A percentile compares a stretch with the other conserved stretches of the same genome.
Conservation (phyloP, 2,888 invertebrate genomes). For the Thera obeliscata region DNA sequence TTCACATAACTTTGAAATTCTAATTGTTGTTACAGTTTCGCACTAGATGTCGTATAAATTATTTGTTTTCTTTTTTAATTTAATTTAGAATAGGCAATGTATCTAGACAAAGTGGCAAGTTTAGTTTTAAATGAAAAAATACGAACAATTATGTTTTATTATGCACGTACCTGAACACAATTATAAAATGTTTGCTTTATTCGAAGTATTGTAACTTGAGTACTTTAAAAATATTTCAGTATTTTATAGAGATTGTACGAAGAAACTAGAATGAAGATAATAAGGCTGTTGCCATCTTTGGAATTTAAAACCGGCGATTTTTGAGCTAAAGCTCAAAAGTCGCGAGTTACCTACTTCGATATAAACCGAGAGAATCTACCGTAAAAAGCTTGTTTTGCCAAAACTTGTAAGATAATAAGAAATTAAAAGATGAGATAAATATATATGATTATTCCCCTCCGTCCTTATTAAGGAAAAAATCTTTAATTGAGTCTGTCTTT, state of each 20-base stretch:
- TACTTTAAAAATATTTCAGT: too few species aligned
- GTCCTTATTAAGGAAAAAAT: constrained; percentile 72
- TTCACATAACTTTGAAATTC: not conserved
- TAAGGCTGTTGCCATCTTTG: not conserved
- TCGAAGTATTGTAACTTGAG: too few species aligned
- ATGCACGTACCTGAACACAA: not conserved
- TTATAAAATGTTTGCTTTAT: too few species aligned
- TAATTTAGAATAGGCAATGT: not conserved
- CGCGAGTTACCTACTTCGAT: not conserved
- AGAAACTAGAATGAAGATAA: too few species aligned
- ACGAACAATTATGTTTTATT: too few species aligned
- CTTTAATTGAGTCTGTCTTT: constrained; percentile 75
- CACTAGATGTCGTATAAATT: not conserved
- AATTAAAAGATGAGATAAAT: constrained; percentile 37
- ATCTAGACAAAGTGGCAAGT: too few species aligned
- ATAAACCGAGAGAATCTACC: not conserved
- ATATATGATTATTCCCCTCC: constrained; percentile 35
- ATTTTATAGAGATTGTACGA: too few species aligned
- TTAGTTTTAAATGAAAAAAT: too few species aligned
- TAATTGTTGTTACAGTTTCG: not conserved
- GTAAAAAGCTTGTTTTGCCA: not conserved
- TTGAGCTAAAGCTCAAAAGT: not conserved
- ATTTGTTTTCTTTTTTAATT: not conserved
- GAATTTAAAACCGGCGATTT: not conserved
- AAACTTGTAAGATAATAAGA: constrained; percentile 24